phyloP scores from a whole-genome alignment of 2,888 invertebrate species.

The Drosophila stalkeri region DNA sequence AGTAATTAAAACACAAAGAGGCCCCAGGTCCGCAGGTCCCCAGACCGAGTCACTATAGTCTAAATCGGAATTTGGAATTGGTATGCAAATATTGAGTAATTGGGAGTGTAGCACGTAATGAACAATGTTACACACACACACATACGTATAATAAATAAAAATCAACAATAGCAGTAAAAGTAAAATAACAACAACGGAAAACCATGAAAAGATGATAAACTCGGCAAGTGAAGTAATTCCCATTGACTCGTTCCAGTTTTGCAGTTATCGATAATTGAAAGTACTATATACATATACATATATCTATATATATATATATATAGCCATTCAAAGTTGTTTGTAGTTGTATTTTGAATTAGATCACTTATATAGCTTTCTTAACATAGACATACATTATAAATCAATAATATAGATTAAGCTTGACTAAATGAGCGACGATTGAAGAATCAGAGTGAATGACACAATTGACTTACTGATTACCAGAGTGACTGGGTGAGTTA shows the following conservation, averaged over 20 bases:
- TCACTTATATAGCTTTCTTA: slow-evolving; percentile 5
- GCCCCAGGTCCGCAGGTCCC: slow-evolving; percentile 15
- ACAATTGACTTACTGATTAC: not conserved
- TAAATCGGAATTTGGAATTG: slow-evolving; percentile 44
- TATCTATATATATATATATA: not conserved
- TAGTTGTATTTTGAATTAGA: not conserved
- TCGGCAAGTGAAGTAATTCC: slow-evolving; percentile 6
- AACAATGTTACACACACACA: not conserved
- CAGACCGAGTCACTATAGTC: slow-evolving; percentile 24
- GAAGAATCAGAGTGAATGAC: not conserved
- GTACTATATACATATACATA: not conserved
- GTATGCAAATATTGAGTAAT: slow-evolving; percentile 66
- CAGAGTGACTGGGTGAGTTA: not conserved
- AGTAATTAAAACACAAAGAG: slow-evolving; percentile 54
- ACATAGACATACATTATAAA: not conserved
- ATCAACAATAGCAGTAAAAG: slow-evolving; percentile 4
- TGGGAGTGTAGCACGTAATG: slow-evolving; percentile 46
- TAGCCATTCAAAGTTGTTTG: not conserved
- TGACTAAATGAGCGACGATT: not conserved
- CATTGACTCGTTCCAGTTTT: not conserved
- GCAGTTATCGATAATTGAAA: slow-evolving; percentile 1
- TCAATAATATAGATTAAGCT: not conserved
- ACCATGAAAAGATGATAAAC: slow-evolving; percentile 20
- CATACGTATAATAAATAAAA: not conserved
- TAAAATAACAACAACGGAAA: not conserved